phyloP scores from a whole-genome alignment of 2,888 invertebrate genomes.

The Ochlodes sylvanus region DNA sequence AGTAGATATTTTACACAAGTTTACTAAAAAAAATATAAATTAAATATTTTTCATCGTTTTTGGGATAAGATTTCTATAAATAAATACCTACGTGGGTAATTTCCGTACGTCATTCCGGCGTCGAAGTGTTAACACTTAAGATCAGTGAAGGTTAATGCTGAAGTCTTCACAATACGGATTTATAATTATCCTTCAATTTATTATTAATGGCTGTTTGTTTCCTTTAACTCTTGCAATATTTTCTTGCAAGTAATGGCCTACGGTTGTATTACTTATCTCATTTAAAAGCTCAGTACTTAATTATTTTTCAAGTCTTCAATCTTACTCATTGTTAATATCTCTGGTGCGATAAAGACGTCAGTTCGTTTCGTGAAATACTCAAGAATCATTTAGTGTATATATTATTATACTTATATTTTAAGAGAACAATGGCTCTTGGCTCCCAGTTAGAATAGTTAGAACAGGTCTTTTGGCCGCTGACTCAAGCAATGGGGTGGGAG shows the following conservation, averaged over 20 bases:
- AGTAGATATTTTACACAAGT: no score
- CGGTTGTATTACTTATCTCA: slow-evolving; percentile 27
- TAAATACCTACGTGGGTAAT: slow-evolving; percentile 3
- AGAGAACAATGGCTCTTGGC: neutral
- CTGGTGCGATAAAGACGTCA: neutral
- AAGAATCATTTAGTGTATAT: neutral
- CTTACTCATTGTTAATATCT: slow-evolving; percentile 19
- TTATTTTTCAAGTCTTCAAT: slow-evolving; percentile 32
- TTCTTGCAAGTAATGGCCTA: slow-evolving; percentile 35
- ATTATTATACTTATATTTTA: neutral
- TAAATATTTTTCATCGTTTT: no score
- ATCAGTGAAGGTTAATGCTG: slow-evolving; percentile 31
- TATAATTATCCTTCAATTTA: slow-evolving; percentile 39
- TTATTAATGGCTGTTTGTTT: slow-evolving; percentile 38
- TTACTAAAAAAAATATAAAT: neutral
- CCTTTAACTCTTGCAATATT: slow-evolving; percentile 33
- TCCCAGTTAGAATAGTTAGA: no score
- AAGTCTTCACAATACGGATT: slow-evolving; percentile 32
- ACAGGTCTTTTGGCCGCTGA: no score
- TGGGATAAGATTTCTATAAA: no score
- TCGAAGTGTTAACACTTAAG: slow-evolving; percentile 31
- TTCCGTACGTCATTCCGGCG: slow-evolving; percentile 17
- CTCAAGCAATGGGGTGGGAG: no score
- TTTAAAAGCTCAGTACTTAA: slow-evolving; percentile 23
- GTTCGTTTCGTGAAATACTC: neutral